These are phyloP conservation scores for Drosophila melanocephala DNA, from an alignment of 2,888 invertebrate species.

Conservation along the genomic window DNA sequence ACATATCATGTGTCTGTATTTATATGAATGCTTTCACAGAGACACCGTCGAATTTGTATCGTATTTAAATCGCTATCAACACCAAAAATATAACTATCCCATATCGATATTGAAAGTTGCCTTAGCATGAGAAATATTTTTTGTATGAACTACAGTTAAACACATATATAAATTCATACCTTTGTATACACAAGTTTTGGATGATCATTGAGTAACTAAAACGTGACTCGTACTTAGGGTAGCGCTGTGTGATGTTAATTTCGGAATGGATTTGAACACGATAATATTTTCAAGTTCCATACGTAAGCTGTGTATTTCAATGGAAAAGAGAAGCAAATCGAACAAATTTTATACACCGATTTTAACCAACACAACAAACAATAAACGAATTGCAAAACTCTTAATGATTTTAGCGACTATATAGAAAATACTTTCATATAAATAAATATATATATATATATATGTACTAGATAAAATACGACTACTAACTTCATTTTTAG, in stretches of 20 bases:
- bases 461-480: constrained; percentile 20
- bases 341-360: constrained; percentile 83
- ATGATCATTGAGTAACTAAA: constrained; percentile 50
- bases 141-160: constrained; percentile 56
- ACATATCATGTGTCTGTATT: constrained; percentile 33
- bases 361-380: constrained; percentile 64
- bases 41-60: constrained; percentile 36
- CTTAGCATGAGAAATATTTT: constrained; percentile 83
- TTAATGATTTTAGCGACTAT: constrained; percentile 61
- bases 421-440: constrained; percentile 34
- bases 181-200: constrained; percentile 65
- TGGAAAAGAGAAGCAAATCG: constrained; percentile 44
- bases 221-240: constrained; percentile 28
- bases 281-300: constrained; percentile 52
- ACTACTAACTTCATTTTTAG: constrained; percentile 60
- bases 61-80: constrained; percentile 18
- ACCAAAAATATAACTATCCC: constrained; percentile 66
- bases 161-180: constrained; percentile 20
- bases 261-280: constrained; percentile 56
- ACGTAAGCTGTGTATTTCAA: constrained; percentile 21
- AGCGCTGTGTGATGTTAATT: constrained; percentile 62
- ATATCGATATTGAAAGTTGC: constrained; percentile 85
- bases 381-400: constrained; percentile 67
- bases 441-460: constrained; percentile 6
- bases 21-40: constrained; percentile 32